Base-by-base conservation (phyloP, 2,113 vertebrate species). In the Lophotis ruficrista region DNA sequence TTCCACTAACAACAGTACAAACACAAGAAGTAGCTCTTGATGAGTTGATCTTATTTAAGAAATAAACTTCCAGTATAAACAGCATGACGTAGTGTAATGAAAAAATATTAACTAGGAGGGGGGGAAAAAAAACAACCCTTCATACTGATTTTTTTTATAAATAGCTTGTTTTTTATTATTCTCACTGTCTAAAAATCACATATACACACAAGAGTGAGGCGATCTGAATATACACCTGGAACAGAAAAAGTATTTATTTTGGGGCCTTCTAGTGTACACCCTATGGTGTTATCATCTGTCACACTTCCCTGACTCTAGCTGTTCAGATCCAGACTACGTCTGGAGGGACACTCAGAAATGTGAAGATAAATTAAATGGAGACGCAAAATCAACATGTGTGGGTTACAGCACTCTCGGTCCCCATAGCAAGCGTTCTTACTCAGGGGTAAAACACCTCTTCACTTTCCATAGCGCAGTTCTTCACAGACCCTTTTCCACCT, bases 381-480 rank as follows among this genome's bases (percentile, higher is more conserved):
- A 54, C 10, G 5, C 10, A 2, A 73, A 86, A 82, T 45, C 12
- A 83, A 43, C 2, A 1, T 0, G 1, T 23, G 21, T 1, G 2
- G 82, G 13, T 47, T 81, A 78, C 9, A 88, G 66, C 33, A 70
- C 30, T 33, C 25, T 86, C 66, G 38, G 18, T 43, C 28, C 35
- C 21, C 30, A 62, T 3, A 33, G 35, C 33, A 94, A 90, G 78
- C 20, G 33, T 3, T 33, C 41, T 35, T 31, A 56, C 20, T 27
- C 21, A 64, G 16, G 7, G 16, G 10, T 58, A 81, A 54, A 71
- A 43, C 16, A 70, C 4, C 3, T 7, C 30, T 31, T 64, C 41
- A 51, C 28, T 57, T 93, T 48, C 37, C 47, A 62, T 0, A n/a
- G 37, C n/a, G 83, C 37, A 62, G 9, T n/a, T 80, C 54, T 61